A percentile compares a stretch with the other conserved stretches of the same genome.
Conservation (phyloP, 2,797 vertebrate genomes). For the Setipinna tenuifilis region DNA sequence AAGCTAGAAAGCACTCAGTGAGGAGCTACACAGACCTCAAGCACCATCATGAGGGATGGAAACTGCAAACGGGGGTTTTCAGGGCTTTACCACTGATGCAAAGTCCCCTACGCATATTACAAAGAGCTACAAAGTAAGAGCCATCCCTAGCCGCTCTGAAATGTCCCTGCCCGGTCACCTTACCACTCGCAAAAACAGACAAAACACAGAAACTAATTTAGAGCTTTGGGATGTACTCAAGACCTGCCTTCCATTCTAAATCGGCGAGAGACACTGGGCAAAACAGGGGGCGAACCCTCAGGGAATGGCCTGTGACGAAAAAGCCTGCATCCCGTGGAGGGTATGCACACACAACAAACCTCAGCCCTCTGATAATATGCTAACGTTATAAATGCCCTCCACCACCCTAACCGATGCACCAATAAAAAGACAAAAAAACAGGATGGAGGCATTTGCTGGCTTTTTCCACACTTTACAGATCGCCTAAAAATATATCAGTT, state of each 20-base stretch:
- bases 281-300: background rate
- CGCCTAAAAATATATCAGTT: background rate
- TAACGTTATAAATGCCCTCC: background rate
- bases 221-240: background rate
- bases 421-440: background rate
- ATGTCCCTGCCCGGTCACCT: background rate
- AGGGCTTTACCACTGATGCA: background rate
- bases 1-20: background rate
- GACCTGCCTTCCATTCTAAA: background rate
- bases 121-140: background rate
- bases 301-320: slow-evolving; percentile 4
- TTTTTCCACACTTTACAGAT: background rate
- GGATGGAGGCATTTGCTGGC: background rate
- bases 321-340: background rate
- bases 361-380: background rate
- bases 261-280: background rate
- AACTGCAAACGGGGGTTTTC: background rate
- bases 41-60: background rate
- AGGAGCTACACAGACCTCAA: background rate
- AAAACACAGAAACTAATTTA: background rate
- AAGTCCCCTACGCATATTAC: background rate
- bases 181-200: background rate
- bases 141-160: background rate
- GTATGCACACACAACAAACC: background rate
- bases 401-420: background rate